phyloP scores from a whole-genome alignment of 2,113 vertebrate species.

The Pleuronectes platessa region DNA sequence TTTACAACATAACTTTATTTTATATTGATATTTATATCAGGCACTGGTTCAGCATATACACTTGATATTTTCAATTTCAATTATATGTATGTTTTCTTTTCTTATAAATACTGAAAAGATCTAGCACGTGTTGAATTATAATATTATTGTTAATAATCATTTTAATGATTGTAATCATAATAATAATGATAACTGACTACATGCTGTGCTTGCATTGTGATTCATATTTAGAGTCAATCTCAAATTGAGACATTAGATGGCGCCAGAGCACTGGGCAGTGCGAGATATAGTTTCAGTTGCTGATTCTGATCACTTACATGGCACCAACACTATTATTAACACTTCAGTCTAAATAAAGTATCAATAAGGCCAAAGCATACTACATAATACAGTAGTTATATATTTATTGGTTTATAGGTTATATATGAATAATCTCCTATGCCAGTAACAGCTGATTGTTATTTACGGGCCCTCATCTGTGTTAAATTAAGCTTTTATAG shows the following conservation, averaged over 20 bases:
- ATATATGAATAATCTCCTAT: neutral
- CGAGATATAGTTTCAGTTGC: rapidly evolving
- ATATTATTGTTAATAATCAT: too few species aligned
- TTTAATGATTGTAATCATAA: too few species aligned
- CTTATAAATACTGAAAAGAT: too few species aligned
- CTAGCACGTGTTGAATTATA: too few species aligned
- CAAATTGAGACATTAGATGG: constrained; percentile 47
- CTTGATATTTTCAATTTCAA: neutral
- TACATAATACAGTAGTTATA: neutral
- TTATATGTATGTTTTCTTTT: neutral
- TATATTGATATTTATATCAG: too few species aligned
- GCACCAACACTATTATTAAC: neutral
- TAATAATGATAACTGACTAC: too few species aligned
- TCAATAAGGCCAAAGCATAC: neutral
- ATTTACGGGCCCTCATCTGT: neutral
- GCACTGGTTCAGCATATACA: neutral
- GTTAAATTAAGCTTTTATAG: neutral
- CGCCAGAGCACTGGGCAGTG: constrained; percentile 16
- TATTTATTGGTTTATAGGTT: neutral
- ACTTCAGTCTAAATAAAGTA: too few species aligned
- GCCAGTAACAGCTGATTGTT: neutral
- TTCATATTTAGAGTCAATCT: neutral
- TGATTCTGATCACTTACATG: neutral
- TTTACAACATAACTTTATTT: too few species aligned
- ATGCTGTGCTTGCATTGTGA: neutral